Evolutionary conservation across 2,113 vertebrate genomes (phyloP).

Genomic region (Gulo gulo): DNA sequence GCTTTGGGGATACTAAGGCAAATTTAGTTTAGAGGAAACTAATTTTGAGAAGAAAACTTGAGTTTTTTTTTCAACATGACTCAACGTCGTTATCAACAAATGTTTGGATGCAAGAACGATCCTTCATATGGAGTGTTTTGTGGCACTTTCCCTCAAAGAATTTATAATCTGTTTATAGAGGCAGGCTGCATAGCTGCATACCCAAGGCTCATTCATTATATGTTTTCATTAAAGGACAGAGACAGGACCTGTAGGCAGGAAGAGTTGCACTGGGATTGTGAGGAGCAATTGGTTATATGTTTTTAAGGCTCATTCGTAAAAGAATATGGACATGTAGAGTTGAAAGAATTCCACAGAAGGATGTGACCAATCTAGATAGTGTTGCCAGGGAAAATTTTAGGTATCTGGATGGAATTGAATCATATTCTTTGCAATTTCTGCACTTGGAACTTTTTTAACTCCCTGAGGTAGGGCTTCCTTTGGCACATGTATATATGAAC

Average conservation of each 20-base stretch:
- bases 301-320: neutral
- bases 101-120: neutral
- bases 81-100: neutral
- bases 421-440: neutral
- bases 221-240: neutral
- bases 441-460: neutral
- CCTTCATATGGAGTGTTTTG: neutral
- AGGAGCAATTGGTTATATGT: neutral
- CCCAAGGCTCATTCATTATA: neutral
- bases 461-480: neutral
- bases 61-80: neutral
- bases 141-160: neutral
- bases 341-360: neutral
- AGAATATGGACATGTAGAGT: neutral
- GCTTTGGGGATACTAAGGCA: neutral
- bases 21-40: conserved; percentile 40
- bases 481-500: neutral
- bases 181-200: neutral
- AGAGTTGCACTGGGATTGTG: neutral
- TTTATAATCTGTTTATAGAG: neutral
- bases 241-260: neutral
- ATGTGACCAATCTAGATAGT: no score
- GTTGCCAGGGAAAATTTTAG: neutral
- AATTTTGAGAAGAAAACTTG: conserved; percentile 27
- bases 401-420: neutral